A percentile compares a stretch with the other conserved stretches of the same genome.
phyloP scores from a whole-genome alignment of 2,888 invertebrate genomes.

The Tanypteryx hageni region DNA sequence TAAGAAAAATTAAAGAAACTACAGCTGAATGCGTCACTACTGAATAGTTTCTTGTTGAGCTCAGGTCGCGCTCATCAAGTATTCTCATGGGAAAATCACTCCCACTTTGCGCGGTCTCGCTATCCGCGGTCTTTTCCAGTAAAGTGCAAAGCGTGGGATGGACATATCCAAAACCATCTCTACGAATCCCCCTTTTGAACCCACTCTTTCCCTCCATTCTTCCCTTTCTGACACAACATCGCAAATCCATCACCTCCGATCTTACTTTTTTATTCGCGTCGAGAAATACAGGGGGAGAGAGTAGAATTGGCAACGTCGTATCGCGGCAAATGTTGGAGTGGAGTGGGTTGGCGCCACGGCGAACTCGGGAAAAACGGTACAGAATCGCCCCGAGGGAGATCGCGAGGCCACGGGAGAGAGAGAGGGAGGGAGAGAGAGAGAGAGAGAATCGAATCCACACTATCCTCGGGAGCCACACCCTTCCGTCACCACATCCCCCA shows the following conservation, averaged over 20 bases:
- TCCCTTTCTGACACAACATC: not conserved
- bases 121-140: no score
- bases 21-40: no score
- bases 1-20: no score
- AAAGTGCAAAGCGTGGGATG: no score
- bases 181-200: no score
- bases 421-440: not conserved
- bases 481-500: not conserved
- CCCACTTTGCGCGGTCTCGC: no score
- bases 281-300: not conserved
- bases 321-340: not conserved
- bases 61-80: no score
- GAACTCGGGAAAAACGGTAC: not conserved
- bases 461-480: not conserved
- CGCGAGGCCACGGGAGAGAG: not conserved
- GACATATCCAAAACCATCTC: no score
- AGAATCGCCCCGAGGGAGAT: not conserved
- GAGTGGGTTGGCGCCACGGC: conserved; percentile 6
- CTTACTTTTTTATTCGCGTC: not conserved
- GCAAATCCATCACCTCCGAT: not conserved
- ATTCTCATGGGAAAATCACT: no score
- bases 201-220: not conserved
- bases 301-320: not conserved
- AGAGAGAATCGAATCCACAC: not conserved
- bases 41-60: no score